A percentile compares a stretch with the other conserved stretches of the same genome.
Evolutionary conservation across 35 echinoderm and acorn worm genomes (phyloP).

Genomic region (Patiria miniata): DNA sequence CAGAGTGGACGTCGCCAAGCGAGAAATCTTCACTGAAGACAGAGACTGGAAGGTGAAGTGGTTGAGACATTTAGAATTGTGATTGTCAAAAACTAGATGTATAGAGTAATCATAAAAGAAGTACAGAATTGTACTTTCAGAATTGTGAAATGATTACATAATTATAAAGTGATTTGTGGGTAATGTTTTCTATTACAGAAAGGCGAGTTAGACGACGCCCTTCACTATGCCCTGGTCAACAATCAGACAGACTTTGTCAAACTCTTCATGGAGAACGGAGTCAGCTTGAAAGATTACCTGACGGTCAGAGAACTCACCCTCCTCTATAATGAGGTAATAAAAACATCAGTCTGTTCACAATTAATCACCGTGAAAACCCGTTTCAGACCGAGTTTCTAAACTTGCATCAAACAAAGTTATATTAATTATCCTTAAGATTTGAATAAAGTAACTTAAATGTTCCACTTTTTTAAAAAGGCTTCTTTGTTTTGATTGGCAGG

Average conservation of each 20-base stretch:
- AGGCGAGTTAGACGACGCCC: conserved; percentile 79
- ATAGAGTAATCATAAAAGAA: too few species aligned
- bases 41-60: conserved; percentile 84
- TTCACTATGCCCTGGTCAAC: conserved; percentile 76
- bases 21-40: conserved; percentile 92
- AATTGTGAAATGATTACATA: too few species aligned
- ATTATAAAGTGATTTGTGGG: neutral
- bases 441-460: too few species aligned
- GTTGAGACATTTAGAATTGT: too few species aligned
- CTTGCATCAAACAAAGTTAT: too few species aligned
- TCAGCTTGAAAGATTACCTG: conserved; percentile 82
- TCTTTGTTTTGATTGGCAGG: conserved; percentile 45
- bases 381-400: too few species aligned
- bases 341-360: neutral
- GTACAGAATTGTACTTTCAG: too few species aligned
- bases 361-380: too few species aligned
- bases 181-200: conserved; percentile 58
- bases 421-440: too few species aligned
- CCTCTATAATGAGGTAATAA: conserved; percentile 85
- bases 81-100: too few species aligned
- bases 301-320: conserved; percentile 76
- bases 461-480: too few species aligned
- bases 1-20: conserved; percentile 90
- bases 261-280: conserved; percentile 87
- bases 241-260: conserved; percentile 78